A percentile compares a stretch with the other conserved stretches of the same genome.
phyloP scores from a whole-genome alignment of 2,888 invertebrate genomes.

The Pristionchus arcanus region DNA sequence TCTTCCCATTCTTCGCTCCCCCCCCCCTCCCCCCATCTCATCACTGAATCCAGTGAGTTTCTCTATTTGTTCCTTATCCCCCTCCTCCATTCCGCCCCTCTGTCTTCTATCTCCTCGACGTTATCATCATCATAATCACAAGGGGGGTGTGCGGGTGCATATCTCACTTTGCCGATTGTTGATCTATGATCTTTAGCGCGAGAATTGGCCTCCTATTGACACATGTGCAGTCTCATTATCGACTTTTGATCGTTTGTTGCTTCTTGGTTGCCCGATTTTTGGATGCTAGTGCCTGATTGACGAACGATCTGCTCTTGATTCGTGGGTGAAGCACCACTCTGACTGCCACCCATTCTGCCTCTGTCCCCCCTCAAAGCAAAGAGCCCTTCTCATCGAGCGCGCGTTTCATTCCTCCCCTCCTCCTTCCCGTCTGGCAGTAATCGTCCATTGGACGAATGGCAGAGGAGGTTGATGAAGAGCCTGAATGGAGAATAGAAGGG shows the following conservation, averaged over 20 bases:
- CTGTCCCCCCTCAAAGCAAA: neutral
- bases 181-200: neutral
- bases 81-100: neutral
- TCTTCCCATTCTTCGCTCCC: conserved; percentile 6
- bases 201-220: too few species aligned
- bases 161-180: neutral
- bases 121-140: conserved; percentile 35
- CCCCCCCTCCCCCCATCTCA: neutral
- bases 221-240: neutral
- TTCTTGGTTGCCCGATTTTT: neutral
- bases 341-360: neutral
- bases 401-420: neutral
- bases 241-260: neutral
- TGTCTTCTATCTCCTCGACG: neutral
- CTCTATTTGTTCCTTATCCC: conserved; percentile 48
- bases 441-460: neutral
- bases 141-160: conserved; percentile 9
- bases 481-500: neutral
- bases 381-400: conserved; percentile 24
- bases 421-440: conserved; percentile 1
- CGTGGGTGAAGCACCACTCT: neutral
- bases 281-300: neutral
- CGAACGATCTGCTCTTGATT: neutral
- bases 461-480: conserved; percentile 17
- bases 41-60: conserved; percentile 34